Percentiles rank a stretch among this genome's conserved stretches.
Conservation (phyloP, 2,797 vertebrate species). For the Tarsius wallacei region DNA sequence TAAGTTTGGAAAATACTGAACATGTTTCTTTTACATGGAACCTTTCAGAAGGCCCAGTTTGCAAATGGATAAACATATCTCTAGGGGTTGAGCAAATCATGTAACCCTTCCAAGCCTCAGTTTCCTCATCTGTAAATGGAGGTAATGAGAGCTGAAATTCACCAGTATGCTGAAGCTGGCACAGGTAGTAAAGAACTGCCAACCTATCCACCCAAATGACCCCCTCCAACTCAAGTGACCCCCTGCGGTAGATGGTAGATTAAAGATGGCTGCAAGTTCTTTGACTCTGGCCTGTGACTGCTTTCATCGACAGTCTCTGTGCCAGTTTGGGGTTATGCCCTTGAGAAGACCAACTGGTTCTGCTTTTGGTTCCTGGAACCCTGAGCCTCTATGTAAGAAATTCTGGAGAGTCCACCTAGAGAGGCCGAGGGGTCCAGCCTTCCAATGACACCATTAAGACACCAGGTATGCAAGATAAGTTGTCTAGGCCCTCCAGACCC, state of each 20-base stretch:
- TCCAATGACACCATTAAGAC: neutral
- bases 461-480: neutral
- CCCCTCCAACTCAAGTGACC: neutral
- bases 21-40: neutral
- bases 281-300: neutral
- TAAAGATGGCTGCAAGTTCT: neutral
- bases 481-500: neutral
- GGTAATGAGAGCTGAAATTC: neutral
- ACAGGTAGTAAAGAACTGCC: neutral
- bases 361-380: neutral
- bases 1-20: slow-evolving; percentile 6
- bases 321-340: neutral
- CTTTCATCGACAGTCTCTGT: neutral
- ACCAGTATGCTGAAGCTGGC: neutral
- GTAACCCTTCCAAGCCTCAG: neutral
- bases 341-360: neutral
- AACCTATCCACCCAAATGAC: neutral
- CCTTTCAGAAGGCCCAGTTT: neutral
- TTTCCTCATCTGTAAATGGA: slow-evolving; percentile 39
- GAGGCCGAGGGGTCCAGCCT: neutral
- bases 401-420: neutral
- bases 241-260: no score
- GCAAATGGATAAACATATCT: neutral
- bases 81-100: neutral
- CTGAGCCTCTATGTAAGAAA: neutral